phyloP scores from a whole-genome alignment of 1,140 invertebrate species.

The Laupala kohalensis region DNA sequence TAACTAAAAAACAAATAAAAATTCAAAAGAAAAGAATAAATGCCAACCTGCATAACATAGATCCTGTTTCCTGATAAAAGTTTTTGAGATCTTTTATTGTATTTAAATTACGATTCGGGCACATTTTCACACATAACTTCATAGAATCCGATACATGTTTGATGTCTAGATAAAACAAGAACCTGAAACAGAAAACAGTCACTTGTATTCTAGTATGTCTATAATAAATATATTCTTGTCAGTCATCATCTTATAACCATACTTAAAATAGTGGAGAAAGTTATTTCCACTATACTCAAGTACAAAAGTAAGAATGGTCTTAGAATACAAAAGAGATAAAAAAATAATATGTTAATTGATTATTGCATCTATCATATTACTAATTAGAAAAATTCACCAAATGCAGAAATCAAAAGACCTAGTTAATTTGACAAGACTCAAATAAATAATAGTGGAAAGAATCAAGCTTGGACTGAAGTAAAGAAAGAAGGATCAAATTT shows the following conservation, averaged over 20 bases:
- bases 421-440: no score
- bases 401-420: no score
- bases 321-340: not conserved
- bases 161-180: constrained; percentile 73
- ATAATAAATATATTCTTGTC: not conserved
- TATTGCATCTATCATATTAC: not conserved
- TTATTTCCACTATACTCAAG: not conserved
- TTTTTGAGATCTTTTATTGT: constrained; percentile 50
- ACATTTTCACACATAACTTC: constrained; percentile 81
- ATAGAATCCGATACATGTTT: constrained; percentile 58
- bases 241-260: not conserved
- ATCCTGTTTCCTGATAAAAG: constrained; percentile 60
- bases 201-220: not conserved
- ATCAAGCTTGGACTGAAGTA: no score
- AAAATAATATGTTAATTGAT: not conserved
- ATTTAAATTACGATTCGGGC: constrained; percentile 54
- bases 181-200: constrained; percentile 34
- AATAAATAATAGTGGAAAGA: no score
- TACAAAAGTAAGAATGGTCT: not conserved
- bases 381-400: no score
- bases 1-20: not conserved
- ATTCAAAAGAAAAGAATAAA: not conserved
- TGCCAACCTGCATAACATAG: constrained; percentile 46
- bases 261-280: not conserved
- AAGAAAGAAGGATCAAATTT: no score